Base-by-base conservation (phyloP, 2,113 vertebrate genomes). In the Entelurus aequoreus region DNA sequence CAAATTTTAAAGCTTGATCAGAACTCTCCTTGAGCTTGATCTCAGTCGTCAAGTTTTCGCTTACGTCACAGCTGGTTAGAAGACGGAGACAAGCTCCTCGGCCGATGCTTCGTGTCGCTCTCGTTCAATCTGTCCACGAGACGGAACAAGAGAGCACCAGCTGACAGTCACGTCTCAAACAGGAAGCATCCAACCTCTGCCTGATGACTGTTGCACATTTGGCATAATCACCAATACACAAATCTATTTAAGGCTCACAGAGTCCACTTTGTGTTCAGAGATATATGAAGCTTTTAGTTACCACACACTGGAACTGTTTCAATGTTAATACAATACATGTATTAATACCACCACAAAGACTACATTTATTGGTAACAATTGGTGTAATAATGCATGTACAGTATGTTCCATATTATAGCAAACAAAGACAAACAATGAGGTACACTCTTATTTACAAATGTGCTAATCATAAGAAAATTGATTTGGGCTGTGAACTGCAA, bases 91-190 rank as follows among this genome's bases (percentile, higher is more conserved):
- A 36, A 10, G 57, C 21, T 71, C 47, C 28, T 19, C 48, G 62
- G 15, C 71, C 75, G 21, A 52, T 2, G 6, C 61, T 63, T 62
- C 48, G 11, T 60, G 44, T 47, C 72, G 67, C 68, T 72, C 64
- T 35, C 63, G 72, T 69, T 75, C 62, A 60, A 63, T 19, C 55
- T 63, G 66, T 76, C 55, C 80, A 78, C 79, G 11, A 79, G 66
- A 86, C 36, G 15, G 63, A 72, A 71, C 56, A 49, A 57, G 53
- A 64, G 63, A 69, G 58, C 37, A 38, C 65, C 66, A 70, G 75
- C 78, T 68, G 73, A 79, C 73, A 71, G 69, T 77, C 72, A 76
- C 16, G 54, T 77, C 72, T 71, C 63, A 71, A 53, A 60, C 75
- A 78, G 72, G 69, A 74, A 81, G 57, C 55, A 62, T 55, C 60